Conservation (phyloP, 2,888 invertebrate genomes). For the Stenoptilia bipunctidactyla region DNA sequence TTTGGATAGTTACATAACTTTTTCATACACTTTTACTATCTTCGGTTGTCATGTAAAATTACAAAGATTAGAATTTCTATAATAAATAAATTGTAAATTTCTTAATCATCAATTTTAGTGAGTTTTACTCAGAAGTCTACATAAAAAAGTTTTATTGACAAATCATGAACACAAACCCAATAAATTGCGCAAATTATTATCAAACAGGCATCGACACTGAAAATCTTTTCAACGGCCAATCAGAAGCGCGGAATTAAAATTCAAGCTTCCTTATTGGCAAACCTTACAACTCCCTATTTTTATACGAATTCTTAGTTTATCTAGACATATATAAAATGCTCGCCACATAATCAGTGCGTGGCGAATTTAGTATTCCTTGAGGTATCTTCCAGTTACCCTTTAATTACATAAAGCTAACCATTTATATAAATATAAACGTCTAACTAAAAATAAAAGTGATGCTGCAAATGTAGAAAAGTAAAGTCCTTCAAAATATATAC, state of each 20-base stretch:
- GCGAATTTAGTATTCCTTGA: too few relatives aligned
- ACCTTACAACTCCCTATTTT: too few relatives aligned
- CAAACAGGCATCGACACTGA: background rate
- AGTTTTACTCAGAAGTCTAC: background rate
- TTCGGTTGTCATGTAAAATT: slow-evolving; percentile 41
- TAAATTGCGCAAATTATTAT: background rate
- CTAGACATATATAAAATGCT: too few relatives aligned
- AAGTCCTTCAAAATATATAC: background rate
- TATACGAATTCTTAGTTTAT: too few relatives aligned
- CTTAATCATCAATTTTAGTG: background rate
- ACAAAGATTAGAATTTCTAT: slow-evolving; percentile 29
- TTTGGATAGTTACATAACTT: slow-evolving; percentile 45
- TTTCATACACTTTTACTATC: slow-evolving; percentile 35
- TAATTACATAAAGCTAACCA: slow-evolving; percentile 23
- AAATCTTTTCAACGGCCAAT: background rate
- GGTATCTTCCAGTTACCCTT: slow-evolving; percentile 7
- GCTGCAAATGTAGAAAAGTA: slow-evolving; percentile 1
- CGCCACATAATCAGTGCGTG: too few relatives aligned
- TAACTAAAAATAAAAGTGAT: slow-evolving; percentile 5
- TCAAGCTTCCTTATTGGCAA: too few relatives aligned
- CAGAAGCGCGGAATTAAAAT: background rate
- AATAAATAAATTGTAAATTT: too few relatives aligned
- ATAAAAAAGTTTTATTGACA: background rate
- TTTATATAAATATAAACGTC: slow-evolving; percentile 24
- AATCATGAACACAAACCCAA: background rate